phyloP scores from a whole-genome alignment of 1,140 invertebrate species.

The Drosophila ohnishii region DNA sequence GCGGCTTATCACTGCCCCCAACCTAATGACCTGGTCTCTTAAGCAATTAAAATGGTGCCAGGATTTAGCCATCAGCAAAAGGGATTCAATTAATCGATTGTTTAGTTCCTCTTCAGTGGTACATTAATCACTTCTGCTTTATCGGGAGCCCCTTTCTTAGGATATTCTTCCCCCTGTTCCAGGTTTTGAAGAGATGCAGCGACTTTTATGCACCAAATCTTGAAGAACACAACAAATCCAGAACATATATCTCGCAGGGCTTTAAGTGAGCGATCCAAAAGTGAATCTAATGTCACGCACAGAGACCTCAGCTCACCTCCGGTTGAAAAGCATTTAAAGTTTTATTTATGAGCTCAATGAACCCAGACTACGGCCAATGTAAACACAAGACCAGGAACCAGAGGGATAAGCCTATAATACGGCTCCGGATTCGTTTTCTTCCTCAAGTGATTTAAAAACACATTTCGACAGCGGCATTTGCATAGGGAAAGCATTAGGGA shows the following conservation, averaged over 20 bases:
- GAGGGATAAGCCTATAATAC: conserved; percentile 27
- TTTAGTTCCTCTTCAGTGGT: neutral
- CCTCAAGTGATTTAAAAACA: conserved; percentile 51
- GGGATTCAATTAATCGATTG: conserved; percentile 38
- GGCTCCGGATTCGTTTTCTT: neutral
- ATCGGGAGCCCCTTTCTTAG: neutral
- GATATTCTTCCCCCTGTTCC: neutral
- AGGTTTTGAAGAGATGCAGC: neutral
- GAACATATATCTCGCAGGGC: conserved; percentile 1
- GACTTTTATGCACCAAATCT: neutral
- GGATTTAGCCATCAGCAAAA: conserved; percentile 1
- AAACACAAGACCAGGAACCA: conserved; percentile 39
- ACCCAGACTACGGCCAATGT: conserved; percentile 29
- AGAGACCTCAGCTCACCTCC: conserved; percentile 3
- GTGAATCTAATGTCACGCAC: conserved; percentile 22
- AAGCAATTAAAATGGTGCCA: conserved; percentile 2
- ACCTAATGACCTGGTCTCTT: neutral
- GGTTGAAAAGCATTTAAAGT: conserved; percentile 27
- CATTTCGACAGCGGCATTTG: conserved; percentile 32
- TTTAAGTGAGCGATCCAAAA: conserved; percentile 6
- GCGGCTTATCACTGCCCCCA: neutral
- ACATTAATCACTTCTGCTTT: no score
- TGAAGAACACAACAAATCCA: neutral
- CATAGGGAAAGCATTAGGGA: conserved; percentile 33
- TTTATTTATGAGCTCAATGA: conserved; percentile 59